Conservation (phyloP, 2,113 vertebrate genomes). For the Elanoides forficatus region DNA sequence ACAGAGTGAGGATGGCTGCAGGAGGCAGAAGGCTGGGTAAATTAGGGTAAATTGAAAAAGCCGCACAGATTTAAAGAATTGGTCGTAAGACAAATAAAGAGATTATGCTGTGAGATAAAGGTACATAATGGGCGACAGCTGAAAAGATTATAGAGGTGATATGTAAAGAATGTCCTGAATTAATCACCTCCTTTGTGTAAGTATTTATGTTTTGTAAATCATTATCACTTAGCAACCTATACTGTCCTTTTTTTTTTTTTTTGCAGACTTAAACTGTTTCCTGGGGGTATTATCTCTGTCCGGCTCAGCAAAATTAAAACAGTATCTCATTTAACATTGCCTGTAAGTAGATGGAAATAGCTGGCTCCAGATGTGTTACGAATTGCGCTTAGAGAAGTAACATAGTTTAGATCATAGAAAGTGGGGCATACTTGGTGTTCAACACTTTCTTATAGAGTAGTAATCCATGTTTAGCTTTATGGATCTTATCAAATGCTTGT, state of each 20-base stretch:
- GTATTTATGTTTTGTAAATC: not conserved
- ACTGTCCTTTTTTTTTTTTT: not conserved
- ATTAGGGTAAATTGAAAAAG: not conserved
- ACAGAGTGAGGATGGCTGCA: not conserved
- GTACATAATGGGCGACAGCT: not conserved
- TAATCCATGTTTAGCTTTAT: not conserved
- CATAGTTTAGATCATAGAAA: constrained; percentile 9
- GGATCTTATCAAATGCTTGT: constrained; percentile 25
- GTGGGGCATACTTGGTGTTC: constrained; percentile 12
- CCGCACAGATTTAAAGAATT: not conserved
- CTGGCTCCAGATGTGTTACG: not conserved
- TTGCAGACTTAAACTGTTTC: not conserved
- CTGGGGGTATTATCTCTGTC: not conserved
- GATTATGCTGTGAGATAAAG: not conserved
- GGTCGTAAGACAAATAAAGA: not conserved
- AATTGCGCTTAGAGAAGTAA: not conserved
- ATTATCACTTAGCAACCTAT: constrained; percentile 15
- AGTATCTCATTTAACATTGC: not conserved
- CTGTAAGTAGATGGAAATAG: not conserved
- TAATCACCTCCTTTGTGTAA: not conserved
- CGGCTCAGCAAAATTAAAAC: constrained; percentile 31
- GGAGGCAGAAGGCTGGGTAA: not conserved
- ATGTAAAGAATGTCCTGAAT: constrained; percentile 18
- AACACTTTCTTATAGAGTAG: constrained; percentile 53
- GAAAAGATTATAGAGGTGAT: not conserved